Evolutionary conservation across 2,888 invertebrate genomes (phyloP).

Genomic region (Tortrix viridana): DNA sequence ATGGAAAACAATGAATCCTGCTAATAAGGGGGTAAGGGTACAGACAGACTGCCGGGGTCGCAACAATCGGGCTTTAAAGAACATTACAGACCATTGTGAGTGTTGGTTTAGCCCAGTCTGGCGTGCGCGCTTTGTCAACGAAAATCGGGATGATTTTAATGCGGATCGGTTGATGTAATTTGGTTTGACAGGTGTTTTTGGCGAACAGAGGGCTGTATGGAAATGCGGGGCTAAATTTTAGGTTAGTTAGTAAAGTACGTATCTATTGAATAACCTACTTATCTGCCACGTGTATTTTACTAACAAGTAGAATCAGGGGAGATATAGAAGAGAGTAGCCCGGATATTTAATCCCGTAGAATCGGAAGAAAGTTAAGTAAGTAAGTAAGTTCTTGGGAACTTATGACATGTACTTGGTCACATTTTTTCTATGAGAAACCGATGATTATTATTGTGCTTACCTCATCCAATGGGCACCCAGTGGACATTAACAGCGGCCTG

Average conservation of each 20-base stretch:
- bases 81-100: constrained; percentile 62
- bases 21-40: constrained; percentile 76
- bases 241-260: constrained; percentile 4
- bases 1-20: constrained; percentile 78
- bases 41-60: constrained; percentile 53
- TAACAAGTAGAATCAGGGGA: too few relatives aligned
- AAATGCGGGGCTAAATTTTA: constrained; percentile 20
- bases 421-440: too few relatives aligned
- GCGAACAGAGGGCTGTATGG: constrained; percentile 28
- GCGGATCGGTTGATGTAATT: constrained; percentile 61
- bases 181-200: constrained; percentile 70
- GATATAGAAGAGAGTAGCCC: too few relatives aligned
- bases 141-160: constrained; percentile 67
- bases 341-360: too few relatives aligned
- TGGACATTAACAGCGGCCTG: constrained; percentile 92
- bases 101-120: constrained; percentile 70
- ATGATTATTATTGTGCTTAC: constrained; percentile 83
- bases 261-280: too few relatives aligned
- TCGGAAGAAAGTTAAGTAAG: too few relatives aligned
- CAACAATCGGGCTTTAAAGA: constrained; percentile 65
- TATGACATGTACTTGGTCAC: too few relatives aligned
- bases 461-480: constrained; percentile 98
- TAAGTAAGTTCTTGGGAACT: too few relatives aligned
- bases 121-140: constrained; percentile 69
- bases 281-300: too few relatives aligned